Conservation (phyloP, 2,113 vertebrate genomes). For the Odontophorus gujanensis region DNA sequence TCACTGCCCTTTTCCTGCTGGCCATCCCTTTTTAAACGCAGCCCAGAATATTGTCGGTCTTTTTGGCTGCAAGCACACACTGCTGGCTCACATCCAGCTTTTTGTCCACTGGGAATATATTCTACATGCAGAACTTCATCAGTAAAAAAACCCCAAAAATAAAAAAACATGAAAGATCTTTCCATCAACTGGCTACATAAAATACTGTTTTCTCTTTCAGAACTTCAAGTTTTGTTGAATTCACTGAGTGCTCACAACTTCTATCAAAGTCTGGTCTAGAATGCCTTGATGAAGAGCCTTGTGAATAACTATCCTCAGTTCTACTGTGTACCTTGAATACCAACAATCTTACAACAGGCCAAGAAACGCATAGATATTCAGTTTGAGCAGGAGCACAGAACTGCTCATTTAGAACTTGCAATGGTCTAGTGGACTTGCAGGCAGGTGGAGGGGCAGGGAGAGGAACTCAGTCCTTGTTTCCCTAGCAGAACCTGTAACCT, state of each 20-base stretch:
- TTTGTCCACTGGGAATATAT: not conserved
- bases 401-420: slow-evolving; percentile 19
- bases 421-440: not conserved
- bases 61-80: no score
- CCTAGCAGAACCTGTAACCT: not conserved
- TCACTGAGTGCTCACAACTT: not conserved
- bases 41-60: no score
- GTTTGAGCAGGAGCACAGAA: slow-evolving; percentile 22
- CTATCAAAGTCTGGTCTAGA: not conserved
- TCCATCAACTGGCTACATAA: not conserved
- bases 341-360: not conserved
- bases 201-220: not conserved
- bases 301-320: not conserved
- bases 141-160: not conserved
- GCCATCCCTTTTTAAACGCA: no score
- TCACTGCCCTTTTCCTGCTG: no score
- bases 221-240: not conserved
- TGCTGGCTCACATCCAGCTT: no score
- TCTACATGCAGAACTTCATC: not conserved
- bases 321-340: not conserved
- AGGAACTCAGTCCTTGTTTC: slow-evolving; percentile 30
- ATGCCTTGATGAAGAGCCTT: not conserved
- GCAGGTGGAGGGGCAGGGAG: not conserved
- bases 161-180: not conserved
- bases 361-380: slow-evolving; percentile 10